Percentiles rank a stretch among this genome's conserved stretches.
Conservation (phyloP, 2,113 vertebrate genomes). For the Potamarius usumacintae region DNA sequence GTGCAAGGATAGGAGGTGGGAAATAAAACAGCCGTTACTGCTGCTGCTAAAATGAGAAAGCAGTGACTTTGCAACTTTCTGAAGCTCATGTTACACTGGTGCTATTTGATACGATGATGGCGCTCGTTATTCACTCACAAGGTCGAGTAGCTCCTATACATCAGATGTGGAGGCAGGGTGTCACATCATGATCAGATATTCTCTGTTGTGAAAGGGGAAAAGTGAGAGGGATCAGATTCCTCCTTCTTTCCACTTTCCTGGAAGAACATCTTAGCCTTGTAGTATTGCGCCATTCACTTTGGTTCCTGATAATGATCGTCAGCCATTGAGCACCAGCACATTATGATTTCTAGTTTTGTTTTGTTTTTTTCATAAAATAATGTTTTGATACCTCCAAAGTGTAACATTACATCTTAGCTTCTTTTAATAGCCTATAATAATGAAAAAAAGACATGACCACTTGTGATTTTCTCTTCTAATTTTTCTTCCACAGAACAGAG, state of each 20-base stretch:
- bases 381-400: neutral
- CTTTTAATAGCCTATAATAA: neutral
- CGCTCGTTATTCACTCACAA: constrained; percentile 25
- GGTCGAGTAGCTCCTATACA: constrained; percentile 37
- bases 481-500: neutral
- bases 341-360: neutral
- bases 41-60: constrained; percentile 12
- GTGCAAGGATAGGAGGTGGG: neutral
- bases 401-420: neutral
- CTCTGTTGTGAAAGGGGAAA: constrained; percentile 12
- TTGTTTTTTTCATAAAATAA: neutral
- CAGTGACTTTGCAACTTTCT: constrained; percentile 38
- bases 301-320: neutral
- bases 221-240: constrained; percentile 12
- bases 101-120: constrained; percentile 28
- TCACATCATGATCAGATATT: constrained; percentile 13
- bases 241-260: constrained; percentile 14
- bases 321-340: neutral
- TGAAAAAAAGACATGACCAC: neutral
- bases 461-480: neutral
- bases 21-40: neutral
- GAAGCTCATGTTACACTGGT: constrained; percentile 23
- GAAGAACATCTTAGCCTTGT: constrained; percentile 20
- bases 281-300: constrained; percentile 23
- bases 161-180: constrained; percentile 15